These are phyloP conservation scores for Nomada hirtipes DNA, from an alignment of 2,888 invertebrate genomes.

Conservation along the genomic window DNA sequence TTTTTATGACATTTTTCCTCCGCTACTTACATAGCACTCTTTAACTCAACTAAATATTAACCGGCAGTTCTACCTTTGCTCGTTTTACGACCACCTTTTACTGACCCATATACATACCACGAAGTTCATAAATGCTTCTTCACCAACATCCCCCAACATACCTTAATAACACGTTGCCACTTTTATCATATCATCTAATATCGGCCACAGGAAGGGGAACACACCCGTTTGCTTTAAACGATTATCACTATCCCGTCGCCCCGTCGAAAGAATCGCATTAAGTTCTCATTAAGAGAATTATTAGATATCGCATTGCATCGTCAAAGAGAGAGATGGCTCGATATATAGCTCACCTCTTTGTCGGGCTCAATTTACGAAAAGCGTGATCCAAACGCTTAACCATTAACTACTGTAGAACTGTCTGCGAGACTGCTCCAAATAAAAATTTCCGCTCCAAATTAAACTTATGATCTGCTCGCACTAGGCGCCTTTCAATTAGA, in stretches of 20 bases:
- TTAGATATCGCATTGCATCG: neutral
- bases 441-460: too few relatives aligned
- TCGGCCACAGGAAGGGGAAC: neutral
- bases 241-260: slow-evolving; percentile 21
- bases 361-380: slow-evolving; percentile 25
- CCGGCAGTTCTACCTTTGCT: neutral
- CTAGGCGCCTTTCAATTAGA: too few relatives aligned
- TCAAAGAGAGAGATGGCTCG: neutral
- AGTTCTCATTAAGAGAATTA: slow-evolving; percentile 39
- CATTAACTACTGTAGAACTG: too few relatives aligned
- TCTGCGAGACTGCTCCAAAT: too few relatives aligned
- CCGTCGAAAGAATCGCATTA: slow-evolving; percentile 49
- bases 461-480: too few relatives aligned
- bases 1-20: slow-evolving; percentile 7
- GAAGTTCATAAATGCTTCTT: slow-evolving; percentile 12
- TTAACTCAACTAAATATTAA: neutral
- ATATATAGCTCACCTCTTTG: slow-evolving; percentile 21
- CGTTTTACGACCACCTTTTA: slow-evolving; percentile 16
- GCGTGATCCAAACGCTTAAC: slow-evolving; percentile 22
- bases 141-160: neutral
- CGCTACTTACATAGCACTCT: neutral
- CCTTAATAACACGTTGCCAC: neutral
- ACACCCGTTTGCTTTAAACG: neutral
- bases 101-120: slow-evolving; percentile 15
- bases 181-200: neutral